Percentiles rank a stretch among this genome's conserved stretches.
Evolutionary conservation across 2,113 vertebrate species (phyloP).

Genomic region (Phycodurus eques): DNA sequence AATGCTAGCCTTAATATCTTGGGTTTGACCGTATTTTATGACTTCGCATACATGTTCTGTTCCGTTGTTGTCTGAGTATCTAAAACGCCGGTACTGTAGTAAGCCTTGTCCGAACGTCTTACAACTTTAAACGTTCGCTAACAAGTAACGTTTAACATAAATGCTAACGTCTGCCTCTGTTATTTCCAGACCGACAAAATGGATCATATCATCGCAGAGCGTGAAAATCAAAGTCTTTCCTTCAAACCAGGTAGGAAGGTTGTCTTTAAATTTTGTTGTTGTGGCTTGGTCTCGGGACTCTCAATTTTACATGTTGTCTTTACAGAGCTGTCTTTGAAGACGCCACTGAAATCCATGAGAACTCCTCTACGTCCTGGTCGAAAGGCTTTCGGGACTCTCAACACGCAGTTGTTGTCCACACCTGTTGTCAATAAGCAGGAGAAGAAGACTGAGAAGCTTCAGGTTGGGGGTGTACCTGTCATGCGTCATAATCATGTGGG

Average conservation of each 20-base stretch:
- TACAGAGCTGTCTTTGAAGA: slow-evolving; percentile 46
- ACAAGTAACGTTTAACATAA: not conserved
- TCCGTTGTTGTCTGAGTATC: not conserved
- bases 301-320: not conserved
- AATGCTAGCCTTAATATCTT: no score
- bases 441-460: slow-evolving; percentile 40
- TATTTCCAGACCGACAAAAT: slow-evolving; percentile 39
- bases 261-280: no score
- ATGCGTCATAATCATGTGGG: not conserved
- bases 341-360: slow-evolving; percentile 35
- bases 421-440: slow-evolving; percentile 36
- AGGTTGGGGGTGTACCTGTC: slow-evolving; percentile 32
- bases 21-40: not conserved
- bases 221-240: slow-evolving; percentile 41
- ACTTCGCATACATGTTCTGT: not conserved
- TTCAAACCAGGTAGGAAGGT: not conserved
- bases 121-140: not conserved
- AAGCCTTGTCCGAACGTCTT: not conserved
- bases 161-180: not conserved
- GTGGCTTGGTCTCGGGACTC: not conserved
- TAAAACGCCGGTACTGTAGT: not conserved
- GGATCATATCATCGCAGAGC: slow-evolving; percentile 46
- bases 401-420: slow-evolving; percentile 34
- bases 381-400: slow-evolving; percentile 56
- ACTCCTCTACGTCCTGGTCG: slow-evolving; percentile 49